Conservation (phyloP, 2,113 vertebrate species). For the Sphyrna mokarran region DNA sequence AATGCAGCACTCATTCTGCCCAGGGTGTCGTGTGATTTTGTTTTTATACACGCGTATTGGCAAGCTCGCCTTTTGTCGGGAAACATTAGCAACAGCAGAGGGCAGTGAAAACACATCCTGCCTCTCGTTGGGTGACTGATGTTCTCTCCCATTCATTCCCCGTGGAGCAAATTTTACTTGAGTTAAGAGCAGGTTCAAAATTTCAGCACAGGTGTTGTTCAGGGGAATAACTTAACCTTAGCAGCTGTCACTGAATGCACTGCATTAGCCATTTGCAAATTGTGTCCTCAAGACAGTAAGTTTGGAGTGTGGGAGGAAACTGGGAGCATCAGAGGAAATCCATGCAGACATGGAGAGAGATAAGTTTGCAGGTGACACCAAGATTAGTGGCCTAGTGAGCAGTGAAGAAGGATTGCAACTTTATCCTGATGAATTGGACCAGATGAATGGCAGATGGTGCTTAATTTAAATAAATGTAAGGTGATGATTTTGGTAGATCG, state of each 20-base stretch:
- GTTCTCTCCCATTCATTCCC: background rate
- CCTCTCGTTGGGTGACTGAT: no score
- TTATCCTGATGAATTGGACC: no score
- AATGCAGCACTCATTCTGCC: background rate
- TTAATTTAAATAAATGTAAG: no score
- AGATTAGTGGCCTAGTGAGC: no score
- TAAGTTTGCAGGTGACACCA: no score
- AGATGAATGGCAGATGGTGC: no score
- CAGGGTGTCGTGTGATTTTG: background rate
- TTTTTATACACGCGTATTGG: background rate
- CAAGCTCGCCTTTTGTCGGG: background rate
- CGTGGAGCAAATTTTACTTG: background rate
- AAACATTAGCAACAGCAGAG: background rate
- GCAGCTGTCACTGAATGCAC: background rate
- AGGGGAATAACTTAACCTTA: background rate
- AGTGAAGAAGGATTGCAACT: no score
- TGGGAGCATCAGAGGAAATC: no score
- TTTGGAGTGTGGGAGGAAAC: no score
- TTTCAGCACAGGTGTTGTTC: background rate
- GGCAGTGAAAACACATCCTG: constrained; percentile 2
- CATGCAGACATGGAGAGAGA: no score
- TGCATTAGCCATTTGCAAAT: background rate
- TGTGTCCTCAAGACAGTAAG: background rate
- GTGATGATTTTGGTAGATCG: no score
- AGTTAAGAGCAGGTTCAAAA: background rate